Base-by-base conservation (phyloP, 2,113 vertebrate genomes). In the Buteo buteo region DNA sequence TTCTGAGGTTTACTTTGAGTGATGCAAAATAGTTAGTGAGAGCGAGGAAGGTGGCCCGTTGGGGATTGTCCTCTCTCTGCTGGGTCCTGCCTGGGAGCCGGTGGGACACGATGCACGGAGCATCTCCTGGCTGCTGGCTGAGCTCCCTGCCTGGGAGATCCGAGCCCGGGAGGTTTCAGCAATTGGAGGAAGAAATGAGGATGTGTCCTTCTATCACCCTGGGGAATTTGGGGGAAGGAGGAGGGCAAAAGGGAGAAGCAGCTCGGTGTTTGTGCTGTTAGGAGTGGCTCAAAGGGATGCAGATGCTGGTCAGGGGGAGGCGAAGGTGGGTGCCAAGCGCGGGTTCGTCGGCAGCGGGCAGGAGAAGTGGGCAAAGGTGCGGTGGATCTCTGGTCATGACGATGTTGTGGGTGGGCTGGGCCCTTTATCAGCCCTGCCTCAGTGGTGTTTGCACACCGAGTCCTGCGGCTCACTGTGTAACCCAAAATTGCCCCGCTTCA, bases 331-430 rank as follows among this genome's bases (percentile, higher is more conserved):
- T 54, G 16, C 82, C 40, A 49, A 50, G 40, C 0, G 0, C 0
- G 1, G 61, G 17, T 10, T 74, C 1, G 0, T 4, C 1, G 4
- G 62, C 77, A 44, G 45, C 2, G 8, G 32, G 38, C 6, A 1
- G 32, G 8, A 16, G 38, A 18, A 44, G 38, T 0, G 4, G 52
- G 34, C 26, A 19, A 26, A 62, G 29, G 47, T 38, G 38, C 3
- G 11, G 34, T n/a, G 47, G n/a, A 7, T 54, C 15, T 1, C 16
- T 7, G 4, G 29, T 21, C 1, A 1, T 0, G 2, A 47, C 1
- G 16, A 61, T 25, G 40, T 26, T 7, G 11, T 4, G 69, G n/a
- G 24, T 36, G 83, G 64, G 19, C 58, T 9, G 38, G 28, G 36
- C 9, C 10, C 40, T 50, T 59, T 21, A 13, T 36, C 34, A 45